Conservation (phyloP, 2,113 vertebrate species). For the Elgaria multicarinata region DNA sequence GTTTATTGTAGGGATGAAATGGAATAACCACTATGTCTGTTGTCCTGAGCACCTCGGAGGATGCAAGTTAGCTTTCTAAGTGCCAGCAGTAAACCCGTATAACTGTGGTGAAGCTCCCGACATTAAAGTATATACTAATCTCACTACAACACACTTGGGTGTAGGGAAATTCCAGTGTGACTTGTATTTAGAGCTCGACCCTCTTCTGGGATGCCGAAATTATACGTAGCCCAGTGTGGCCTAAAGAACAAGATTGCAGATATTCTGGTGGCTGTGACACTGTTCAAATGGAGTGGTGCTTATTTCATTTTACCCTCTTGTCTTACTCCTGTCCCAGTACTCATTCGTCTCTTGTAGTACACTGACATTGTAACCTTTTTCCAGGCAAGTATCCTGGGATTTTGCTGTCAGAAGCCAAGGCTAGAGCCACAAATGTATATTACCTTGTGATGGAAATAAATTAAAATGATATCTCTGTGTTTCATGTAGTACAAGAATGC, state of each 20-base stretch:
- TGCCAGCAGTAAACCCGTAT: not conserved
- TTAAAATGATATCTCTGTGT: not conserved
- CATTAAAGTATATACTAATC: not conserved
- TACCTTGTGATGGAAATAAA: not conserved
- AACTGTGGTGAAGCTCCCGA: not conserved
- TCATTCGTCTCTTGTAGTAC: not conserved
- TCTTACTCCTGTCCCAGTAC: not conserved
- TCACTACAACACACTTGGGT: not conserved
- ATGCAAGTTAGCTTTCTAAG: not conserved
- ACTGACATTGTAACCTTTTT: not conserved
- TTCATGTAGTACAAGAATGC: constrained; percentile 5
- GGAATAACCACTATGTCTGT: not conserved
- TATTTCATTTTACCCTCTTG: not conserved
- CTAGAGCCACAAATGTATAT: not conserved
- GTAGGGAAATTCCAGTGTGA: not conserved
- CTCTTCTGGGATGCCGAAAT: not conserved
- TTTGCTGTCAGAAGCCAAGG: not conserved
- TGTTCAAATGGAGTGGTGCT: not conserved
- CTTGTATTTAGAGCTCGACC: not conserved
- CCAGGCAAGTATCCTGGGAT: not conserved
- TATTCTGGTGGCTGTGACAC: not conserved
- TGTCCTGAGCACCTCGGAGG: not conserved
- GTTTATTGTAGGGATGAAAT: not conserved
- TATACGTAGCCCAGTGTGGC: not conserved
- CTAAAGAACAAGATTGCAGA: not conserved